A percentile compares a stretch with the other conserved stretches of the same genome.
These are phyloP conservation scores for Oxygymnocypris stewartii DNA, from an alignment of 2,113 vertebrate genomes.

Conservation along the genomic window DNA sequence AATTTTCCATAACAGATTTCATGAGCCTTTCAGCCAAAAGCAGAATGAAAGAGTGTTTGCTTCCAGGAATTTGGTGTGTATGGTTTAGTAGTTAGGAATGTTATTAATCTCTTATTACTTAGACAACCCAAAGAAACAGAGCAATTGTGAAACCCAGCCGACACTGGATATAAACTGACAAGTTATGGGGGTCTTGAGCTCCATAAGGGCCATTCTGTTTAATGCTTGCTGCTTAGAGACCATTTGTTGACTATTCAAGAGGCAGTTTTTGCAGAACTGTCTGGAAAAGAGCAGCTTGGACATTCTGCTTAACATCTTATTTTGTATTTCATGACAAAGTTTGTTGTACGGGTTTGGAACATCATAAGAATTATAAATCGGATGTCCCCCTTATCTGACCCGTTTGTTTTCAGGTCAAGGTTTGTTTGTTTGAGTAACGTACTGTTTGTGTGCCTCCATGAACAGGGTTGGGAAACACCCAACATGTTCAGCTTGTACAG, in stretches of 20 bases:
- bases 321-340: background rate
- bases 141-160: background rate
- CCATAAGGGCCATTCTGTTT: background rate
- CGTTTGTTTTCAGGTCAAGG: background rate
- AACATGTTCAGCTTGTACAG: background rate
- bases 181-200: constrained; percentile 5
- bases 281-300: background rate
- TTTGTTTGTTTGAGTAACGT: too few species aligned
- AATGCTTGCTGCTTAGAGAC: background rate
- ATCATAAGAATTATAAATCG: background rate
- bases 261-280: background rate
- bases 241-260: background rate
- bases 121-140: background rate
- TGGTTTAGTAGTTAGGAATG: constrained; percentile 26
- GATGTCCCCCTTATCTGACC: background rate
- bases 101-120: constrained; percentile 5
- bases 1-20: background rate
- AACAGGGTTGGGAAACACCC: background rate
- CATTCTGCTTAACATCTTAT: background rate
- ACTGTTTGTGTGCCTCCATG: background rate
- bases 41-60: background rate
- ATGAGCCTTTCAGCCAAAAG: background rate
- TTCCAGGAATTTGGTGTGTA: constrained; percentile 6
- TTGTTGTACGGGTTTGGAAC: background rate
- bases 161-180: background rate